These are phyloP conservation scores for Cancer borealis DNA, from an alignment of 2,888 invertebrate species.

Conservation along the genomic window DNA sequence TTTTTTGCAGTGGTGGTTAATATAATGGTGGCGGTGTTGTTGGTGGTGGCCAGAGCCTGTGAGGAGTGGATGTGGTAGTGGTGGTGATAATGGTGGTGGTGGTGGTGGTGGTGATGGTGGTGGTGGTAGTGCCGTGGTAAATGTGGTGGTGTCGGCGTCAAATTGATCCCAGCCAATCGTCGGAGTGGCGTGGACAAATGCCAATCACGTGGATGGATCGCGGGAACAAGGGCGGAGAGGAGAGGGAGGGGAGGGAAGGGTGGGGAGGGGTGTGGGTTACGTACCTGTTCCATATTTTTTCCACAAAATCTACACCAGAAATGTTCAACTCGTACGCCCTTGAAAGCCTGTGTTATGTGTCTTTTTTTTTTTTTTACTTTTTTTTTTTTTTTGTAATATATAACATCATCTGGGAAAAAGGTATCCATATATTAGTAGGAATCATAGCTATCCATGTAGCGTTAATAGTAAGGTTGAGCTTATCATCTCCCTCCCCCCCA, in stretches of 20 bases:
- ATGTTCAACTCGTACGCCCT: not conserved
- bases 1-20: not conserved
- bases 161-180: conserved; percentile 40
- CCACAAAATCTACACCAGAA: not conserved
- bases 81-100: not conserved
- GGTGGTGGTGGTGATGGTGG: not conserved
- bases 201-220: conserved; percentile 30
- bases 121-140: not conserved
- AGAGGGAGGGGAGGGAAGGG: not conserved
- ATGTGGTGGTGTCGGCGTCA: not conserved
- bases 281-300: not conserved
- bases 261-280: not conserved
- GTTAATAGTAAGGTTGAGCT: not conserved
- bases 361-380: not conserved
- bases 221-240: not conserved
- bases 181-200: conserved; percentile 31
- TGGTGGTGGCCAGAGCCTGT: not conserved
- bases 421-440: not conserved
- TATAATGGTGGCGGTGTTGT: not conserved
- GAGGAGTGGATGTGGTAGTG: not conserved
- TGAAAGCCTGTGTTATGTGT: not conserved
- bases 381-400: no score
- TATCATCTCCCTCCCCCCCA: not conserved
- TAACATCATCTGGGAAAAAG: not conserved
- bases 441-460: not conserved